Evolutionary conservation across 2,797 vertebrate genomes (phyloP).

Genomic region (Pelobates cultripes): DNA sequence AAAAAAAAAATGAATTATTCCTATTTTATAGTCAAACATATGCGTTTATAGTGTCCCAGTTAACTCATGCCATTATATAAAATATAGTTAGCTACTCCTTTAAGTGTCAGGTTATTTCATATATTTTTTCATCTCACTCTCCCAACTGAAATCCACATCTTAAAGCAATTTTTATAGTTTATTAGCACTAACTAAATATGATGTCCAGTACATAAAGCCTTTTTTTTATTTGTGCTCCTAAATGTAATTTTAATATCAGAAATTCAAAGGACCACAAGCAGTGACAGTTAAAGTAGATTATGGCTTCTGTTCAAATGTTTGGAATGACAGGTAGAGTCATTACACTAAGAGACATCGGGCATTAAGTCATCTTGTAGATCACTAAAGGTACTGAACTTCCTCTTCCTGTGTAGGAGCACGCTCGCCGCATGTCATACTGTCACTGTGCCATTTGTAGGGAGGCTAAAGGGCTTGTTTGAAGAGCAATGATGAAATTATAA

Average conservation of each 20-base stretch:
- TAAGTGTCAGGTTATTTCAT: too few species aligned
- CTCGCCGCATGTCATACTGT: constrained; percentile 28
- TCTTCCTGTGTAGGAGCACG: constrained; percentile 23
- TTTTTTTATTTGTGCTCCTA: too few species aligned
- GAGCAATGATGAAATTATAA: constrained; percentile 54
- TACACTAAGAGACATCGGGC: not conserved
- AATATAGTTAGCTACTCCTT: too few species aligned
- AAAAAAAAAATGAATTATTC: too few species aligned
- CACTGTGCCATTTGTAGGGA: constrained; percentile 31
- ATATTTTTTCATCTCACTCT: too few species aligned
- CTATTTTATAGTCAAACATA: too few species aligned
- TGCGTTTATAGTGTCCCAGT: too few species aligned
- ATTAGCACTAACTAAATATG: too few species aligned
- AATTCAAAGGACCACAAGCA: not conserved
- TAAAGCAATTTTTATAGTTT: too few species aligned
- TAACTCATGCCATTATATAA: too few species aligned
- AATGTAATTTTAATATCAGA: not conserved
- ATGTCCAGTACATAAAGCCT: too few species aligned
- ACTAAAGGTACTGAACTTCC: constrained; percentile 12
- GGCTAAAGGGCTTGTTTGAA: constrained; percentile 50
- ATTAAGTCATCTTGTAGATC: not conserved
- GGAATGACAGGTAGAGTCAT: not conserved
- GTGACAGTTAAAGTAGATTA: not conserved
- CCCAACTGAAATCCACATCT: too few species aligned
- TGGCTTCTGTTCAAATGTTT: not conserved